Base-by-base conservation (phyloP, 1,140 invertebrate species). In the Halictus rubicundus region DNA sequence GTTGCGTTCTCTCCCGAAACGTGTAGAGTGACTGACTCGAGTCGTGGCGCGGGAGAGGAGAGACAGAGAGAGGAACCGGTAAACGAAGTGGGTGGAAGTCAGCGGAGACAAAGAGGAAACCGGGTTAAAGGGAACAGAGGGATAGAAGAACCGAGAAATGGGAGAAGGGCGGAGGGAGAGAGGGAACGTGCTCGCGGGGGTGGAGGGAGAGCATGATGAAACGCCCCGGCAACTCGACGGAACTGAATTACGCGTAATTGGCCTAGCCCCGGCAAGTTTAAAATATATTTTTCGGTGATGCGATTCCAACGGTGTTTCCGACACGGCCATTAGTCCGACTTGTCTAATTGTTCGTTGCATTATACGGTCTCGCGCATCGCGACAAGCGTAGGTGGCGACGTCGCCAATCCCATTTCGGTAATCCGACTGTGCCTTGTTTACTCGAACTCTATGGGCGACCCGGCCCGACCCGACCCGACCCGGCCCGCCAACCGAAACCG, bases 161-260 rank as follows among this genome's bases (percentile, higher is more conserved):
- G 57, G 59, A 32, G 14, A 32, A 27, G 32, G 32, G 32, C 9
- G 37, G 37, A 42, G 27, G 19, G 27, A 23, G 3, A 46, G 42
- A 46, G 42, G 14, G 19, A 5, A 4, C 64, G 25, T 23, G 37
- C 16, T 25, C 2, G 2, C 21, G 60, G 59, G 59, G 37, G 57
- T 23, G 54, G 54, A 23, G 57, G 57, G 32, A 32, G 66, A 7
- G 16, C 46, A 52, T 8, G 64, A 52, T 39, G 78, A 74, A 76
- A 81, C 83, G 52, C 60, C 32, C 60, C 75, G 59, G 68, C 83
- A 86, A 87, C 84, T 88, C 80, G 66, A 27, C 72, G 19, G 54
- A 88, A 90, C 78, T 71, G 81, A 91, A 88, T 91, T 89, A 90
- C 70, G 81, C 78, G 79, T 90, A 91, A 91, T 90, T 89, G 90